Percentiles rank a stretch among this genome's conserved stretches.
Evolutionary conservation across 1,140 invertebrate genomes (phyloP).

Genomic region (Argopecten irradians): DNA sequence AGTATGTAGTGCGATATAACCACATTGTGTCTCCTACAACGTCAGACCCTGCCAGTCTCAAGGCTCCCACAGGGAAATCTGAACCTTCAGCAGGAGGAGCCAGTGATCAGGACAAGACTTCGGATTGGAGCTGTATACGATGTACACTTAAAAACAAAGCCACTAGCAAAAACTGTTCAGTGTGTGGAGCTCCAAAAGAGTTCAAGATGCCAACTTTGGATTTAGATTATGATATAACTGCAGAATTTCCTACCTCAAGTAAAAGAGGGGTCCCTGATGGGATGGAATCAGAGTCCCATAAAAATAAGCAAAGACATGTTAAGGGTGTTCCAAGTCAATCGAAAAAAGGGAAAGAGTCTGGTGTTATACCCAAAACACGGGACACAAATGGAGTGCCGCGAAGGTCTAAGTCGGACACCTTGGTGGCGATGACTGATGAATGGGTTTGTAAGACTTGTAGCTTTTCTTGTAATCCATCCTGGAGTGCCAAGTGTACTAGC

Average conservation of each 20-base stretch:
- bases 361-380: constrained; percentile 15
- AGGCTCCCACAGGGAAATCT: background rate
- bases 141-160: constrained; percentile 59
- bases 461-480: constrained; percentile 65
- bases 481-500: constrained; percentile 55
- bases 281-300: constrained; percentile 42
- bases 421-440: constrained; percentile 48
- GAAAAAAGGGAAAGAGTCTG: constrained; percentile 22
- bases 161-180: constrained; percentile 42
- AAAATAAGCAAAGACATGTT: background rate
- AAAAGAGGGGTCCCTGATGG: constrained; percentile 54
- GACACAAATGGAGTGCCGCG: background rate
- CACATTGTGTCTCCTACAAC: constrained; percentile 29
- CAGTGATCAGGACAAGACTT: background rate
- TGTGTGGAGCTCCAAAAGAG: constrained; percentile 64
- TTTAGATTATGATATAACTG: constrained; percentile 44
- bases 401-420: constrained; percentile 39
- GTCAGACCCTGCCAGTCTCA: background rate
- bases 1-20: constrained; percentile 48
- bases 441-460: constrained; percentile 67
- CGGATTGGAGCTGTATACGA: constrained; percentile 56
- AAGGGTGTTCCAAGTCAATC: constrained; percentile 31
- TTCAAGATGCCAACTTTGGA: constrained; percentile 60
- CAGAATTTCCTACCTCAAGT: constrained; percentile 53
- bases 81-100: background rate